Percentiles rank a stretch among this genome's conserved stretches.
Evolutionary conservation across 2,797 vertebrate genomes (phyloP).

Genomic region (Anolis apletophallus): DNA sequence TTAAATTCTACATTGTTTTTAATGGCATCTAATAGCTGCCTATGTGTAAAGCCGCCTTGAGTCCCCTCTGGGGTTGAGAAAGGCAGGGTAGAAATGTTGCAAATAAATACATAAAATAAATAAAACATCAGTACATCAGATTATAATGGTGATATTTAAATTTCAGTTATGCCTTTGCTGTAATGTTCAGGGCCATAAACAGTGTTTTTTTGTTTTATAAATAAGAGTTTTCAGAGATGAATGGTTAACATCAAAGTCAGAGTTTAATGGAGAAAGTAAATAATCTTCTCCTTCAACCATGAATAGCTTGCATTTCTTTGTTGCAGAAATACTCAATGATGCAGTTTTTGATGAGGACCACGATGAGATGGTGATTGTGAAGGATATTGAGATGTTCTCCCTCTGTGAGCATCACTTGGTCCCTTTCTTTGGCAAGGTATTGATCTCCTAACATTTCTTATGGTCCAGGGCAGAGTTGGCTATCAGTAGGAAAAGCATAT

Average conservation of each 20-base stretch:
- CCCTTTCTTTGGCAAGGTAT: conserved; percentile 85
- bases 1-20: too few relatives aligned
- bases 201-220: neutral
- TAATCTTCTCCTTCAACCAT: neutral
- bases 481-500: too few relatives aligned
- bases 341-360: conserved; percentile 87
- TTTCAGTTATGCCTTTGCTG: too few relatives aligned
- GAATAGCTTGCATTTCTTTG: conserved; percentile 10
- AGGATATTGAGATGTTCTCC: conserved; percentile 85
- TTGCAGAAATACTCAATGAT: conserved; percentile 81
- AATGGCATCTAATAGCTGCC: too few relatives aligned
- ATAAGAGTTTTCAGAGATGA: too few relatives aligned
- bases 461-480: neutral
- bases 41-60: too few relatives aligned
- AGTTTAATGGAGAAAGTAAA: neutral
- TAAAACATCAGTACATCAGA: too few relatives aligned
- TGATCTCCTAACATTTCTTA: neutral
- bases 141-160: too few relatives aligned
- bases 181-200: too few relatives aligned
- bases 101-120: too few relatives aligned
- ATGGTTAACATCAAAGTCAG: neutral
- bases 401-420: conserved; percentile 86
- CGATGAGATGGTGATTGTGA: conserved; percentile 85
- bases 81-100: too few relatives aligned
- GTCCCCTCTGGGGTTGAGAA: too few relatives aligned